Evolutionary conservation across 2,888 invertebrate species (phyloP).

Genomic region (Hedya salicella): DNA sequence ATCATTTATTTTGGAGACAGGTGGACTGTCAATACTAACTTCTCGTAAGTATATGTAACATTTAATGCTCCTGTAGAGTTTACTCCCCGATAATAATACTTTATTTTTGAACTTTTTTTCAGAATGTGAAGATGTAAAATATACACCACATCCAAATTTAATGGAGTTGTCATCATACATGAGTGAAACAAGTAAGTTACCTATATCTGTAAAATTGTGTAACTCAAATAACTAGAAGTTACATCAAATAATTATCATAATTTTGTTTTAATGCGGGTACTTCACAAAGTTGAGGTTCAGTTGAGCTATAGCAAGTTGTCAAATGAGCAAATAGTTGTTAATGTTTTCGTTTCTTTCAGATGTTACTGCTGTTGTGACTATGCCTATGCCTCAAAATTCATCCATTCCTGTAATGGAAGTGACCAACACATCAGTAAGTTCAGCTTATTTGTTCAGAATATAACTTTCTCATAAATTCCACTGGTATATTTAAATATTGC

Average conservation of each 20-base stretch:
- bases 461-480: not conserved
- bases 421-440: conserved; percentile 79
- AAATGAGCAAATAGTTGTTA: conserved; percentile 4
- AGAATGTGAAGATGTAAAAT: conserved; percentile 77
- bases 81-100: not conserved
- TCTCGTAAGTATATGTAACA: conserved; percentile 66
- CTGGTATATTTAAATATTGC: not conserved
- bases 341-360: conserved; percentile 61
- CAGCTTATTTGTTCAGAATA: not conserved
- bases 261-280: conserved; percentile 13
- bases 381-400: conserved; percentile 77
- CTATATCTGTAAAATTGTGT: not conserved
- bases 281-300: conserved; percentile 10
- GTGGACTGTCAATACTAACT: conserved; percentile 74
- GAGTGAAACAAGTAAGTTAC: conserved; percentile 79
- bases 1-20: conserved; percentile 89
- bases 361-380: conserved; percentile 81
- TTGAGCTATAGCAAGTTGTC: conserved; percentile 1
- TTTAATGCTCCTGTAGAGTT: not conserved
- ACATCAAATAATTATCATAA: not conserved
- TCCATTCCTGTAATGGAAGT: conserved; percentile 82
- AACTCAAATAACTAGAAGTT: conserved; percentile 24
- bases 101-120: conserved; percentile 48
- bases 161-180: conserved; percentile 81
- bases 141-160: conserved; percentile 73